phyloP scores from a whole-genome alignment of 2,113 vertebrate species.

The Corythaeola cristata region DNA sequence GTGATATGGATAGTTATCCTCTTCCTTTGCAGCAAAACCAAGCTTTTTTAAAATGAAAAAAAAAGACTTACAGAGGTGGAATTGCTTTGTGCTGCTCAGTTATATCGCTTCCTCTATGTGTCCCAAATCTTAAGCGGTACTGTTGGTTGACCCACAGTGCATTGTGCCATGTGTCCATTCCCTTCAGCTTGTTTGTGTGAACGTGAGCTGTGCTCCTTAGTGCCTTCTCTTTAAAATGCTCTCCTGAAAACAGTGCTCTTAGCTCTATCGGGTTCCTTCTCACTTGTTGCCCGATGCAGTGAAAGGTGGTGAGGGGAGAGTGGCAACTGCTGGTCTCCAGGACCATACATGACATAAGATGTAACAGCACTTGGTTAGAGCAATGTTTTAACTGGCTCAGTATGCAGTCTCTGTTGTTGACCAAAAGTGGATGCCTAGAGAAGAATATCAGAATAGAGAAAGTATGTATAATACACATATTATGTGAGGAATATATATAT shows the following conservation, averaged over 20 bases:
- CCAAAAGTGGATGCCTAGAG: not conserved
- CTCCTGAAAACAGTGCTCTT: not conserved
- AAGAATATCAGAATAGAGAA: not conserved
- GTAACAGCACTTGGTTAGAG: not conserved
- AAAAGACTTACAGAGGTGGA: not conserved
- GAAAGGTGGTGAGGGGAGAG: not conserved
- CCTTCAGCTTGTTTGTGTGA: not conserved
- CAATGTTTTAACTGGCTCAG: not conserved
- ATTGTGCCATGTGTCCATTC: not conserved
- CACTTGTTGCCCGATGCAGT: not conserved
- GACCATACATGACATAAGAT: not conserved
- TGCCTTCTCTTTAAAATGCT: not conserved
- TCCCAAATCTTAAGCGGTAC: not conserved
- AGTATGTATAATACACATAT: not conserved
- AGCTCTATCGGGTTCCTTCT: not conserved
- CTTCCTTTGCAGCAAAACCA: not conserved
- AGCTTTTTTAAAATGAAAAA: not conserved
- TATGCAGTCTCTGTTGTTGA: not conserved
- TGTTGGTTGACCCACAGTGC: not conserved
- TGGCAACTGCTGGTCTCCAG: not conserved
- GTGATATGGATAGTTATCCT: not conserved
- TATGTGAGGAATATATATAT: no score
- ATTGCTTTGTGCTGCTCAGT: not conserved
- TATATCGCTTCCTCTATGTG: not conserved
- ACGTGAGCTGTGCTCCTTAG: not conserved